Evolutionary conservation across 2,797 vertebrate species (phyloP), one percentile per base, ranked within the genome.

Genomic region (Lophius americanus): DNA sequence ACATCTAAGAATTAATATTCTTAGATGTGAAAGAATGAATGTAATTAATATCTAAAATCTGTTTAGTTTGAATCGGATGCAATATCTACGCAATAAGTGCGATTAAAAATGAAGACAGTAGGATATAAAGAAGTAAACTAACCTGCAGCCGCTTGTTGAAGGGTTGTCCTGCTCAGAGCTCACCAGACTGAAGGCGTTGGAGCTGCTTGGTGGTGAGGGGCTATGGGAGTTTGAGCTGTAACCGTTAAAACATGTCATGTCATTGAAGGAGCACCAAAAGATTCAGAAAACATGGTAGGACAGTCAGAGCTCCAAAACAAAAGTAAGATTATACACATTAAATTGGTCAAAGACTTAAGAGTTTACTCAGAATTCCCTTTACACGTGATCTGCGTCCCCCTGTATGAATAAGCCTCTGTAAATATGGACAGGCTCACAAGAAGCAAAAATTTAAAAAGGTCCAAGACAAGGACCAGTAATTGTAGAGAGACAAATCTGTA

Each of bases 101-200:
- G 23, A 23, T 23, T 23, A 23, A 23, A 23, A 23, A 23, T 23
- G 23, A 23, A 23, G 23, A 23, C 23, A 23, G 39, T 32, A 32
- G 32, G 14, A 36, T 2, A 13, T 1, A 3, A 43, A 10, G 10
- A 11, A 3, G 9, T 6, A 6, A 0, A 73, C 93, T 87, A 71
- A 97, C 96, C 96, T 97, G 93, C 95, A 97, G 81, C 96, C 95
- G 11, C 95, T 96, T 68, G 94, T 94, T 7, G 96, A 97, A 0
- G 94, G 95, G 86, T 95, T 95, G 90, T 95, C 93, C 85, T 94
- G 95, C 74, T 96, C 95, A 0, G 95, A 95, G 85, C 95, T 96
- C 79, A 95, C 86, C 82, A 97, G 87, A 68, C 94, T 95, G 85
- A 96, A 96, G 8, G 95, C 92, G 46, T 94, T 93, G 66, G 95